These are phyloP conservation scores for Drosophila triauraria DNA, from an alignment of 1,140 invertebrate genomes.

Conservation along the genomic window DNA sequence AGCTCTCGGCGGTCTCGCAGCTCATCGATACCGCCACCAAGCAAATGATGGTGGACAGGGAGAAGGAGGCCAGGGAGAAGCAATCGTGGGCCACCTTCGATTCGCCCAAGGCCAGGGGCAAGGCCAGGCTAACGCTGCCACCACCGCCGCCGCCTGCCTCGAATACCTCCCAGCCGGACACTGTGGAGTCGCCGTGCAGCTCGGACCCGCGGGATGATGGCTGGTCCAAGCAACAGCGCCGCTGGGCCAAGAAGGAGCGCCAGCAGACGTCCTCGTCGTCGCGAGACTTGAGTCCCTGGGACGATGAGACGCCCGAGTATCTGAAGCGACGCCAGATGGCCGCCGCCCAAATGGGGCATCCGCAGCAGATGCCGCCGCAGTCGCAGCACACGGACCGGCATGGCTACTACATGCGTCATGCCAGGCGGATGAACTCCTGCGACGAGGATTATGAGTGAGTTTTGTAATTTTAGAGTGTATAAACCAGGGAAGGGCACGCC, in stretches of 20 bases:
- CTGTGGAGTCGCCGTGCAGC: constrained; percentile 90
- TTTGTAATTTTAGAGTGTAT: no score
- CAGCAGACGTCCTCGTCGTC: constrained; percentile 89
- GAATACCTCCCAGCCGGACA: constrained; percentile 84
- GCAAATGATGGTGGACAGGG: constrained; percentile 64
- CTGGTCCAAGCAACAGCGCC: constrained; percentile 72
- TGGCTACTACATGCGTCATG: constrained; percentile 81
- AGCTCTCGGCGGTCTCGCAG: constrained; percentile 76
- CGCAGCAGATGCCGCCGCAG: constrained; percentile 27
- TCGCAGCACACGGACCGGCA: constrained; percentile 57
- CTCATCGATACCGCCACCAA: constrained; percentile 80
- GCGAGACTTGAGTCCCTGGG: constrained; percentile 90
- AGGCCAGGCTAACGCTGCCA: constrained; percentile 64
- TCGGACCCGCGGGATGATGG: constrained; percentile 89
- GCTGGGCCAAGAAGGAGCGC: constrained; percentile 83
- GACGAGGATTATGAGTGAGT: constrained; percentile 86
- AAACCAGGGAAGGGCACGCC: no score
- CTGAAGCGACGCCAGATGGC: constrained; percentile 59
- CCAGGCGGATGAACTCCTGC: constrained; percentile 80
- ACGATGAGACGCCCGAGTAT: constrained; percentile 87
- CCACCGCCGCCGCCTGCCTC: constrained; percentile 69
- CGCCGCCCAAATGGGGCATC: constrained; percentile 37
- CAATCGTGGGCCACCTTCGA: constrained; percentile 84
- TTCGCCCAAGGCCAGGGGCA: constrained; percentile 76
- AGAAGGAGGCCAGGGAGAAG: constrained; percentile 58